Conservation (phyloP, 1,140 invertebrate genomes). For the Galleria mellonella region DNA sequence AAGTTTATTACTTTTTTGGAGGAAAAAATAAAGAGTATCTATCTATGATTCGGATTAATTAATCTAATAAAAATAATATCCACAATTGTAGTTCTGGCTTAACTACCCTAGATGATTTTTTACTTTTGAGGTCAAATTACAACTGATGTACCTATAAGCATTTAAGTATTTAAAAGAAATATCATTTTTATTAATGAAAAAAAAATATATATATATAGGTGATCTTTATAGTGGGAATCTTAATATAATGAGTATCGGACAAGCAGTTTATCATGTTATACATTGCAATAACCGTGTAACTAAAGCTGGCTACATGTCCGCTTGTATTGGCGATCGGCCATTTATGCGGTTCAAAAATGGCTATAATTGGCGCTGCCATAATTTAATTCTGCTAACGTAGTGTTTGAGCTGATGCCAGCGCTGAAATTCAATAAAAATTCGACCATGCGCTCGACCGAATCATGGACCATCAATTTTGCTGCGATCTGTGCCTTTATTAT, state of each 20-base stretch:
- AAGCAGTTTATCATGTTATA: neutral
- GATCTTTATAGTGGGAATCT: too few relatives aligned
- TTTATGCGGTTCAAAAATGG: conserved; percentile 55
- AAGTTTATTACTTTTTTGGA: too few relatives aligned
- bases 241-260: neutral
- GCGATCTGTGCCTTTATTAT: conserved; percentile 10
- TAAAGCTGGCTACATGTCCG: conserved; percentile 29
- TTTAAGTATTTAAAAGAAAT: too few relatives aligned
- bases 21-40: too few relatives aligned
- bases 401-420: conserved; percentile 57
- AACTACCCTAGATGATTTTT: too few relatives aligned
- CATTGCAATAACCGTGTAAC: conserved; percentile 4
- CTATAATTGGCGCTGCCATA: conserved; percentile 59
- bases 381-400: conserved; percentile 61
- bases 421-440: conserved; percentile 56
- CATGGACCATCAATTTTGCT: conserved; percentile 37
- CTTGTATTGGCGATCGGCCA: conserved; percentile 50
- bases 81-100: too few relatives aligned
- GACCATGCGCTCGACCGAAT: conserved; percentile 23
- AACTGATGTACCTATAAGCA: too few relatives aligned
- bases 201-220: too few relatives aligned
- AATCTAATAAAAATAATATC: too few relatives aligned
- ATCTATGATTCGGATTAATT: too few relatives aligned
- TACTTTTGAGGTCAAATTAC: too few relatives aligned
- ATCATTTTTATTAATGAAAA: too few relatives aligned